phyloP scores from a whole-genome alignment of 2,888 invertebrate genomes.

The Oscheius sp. region DNA sequence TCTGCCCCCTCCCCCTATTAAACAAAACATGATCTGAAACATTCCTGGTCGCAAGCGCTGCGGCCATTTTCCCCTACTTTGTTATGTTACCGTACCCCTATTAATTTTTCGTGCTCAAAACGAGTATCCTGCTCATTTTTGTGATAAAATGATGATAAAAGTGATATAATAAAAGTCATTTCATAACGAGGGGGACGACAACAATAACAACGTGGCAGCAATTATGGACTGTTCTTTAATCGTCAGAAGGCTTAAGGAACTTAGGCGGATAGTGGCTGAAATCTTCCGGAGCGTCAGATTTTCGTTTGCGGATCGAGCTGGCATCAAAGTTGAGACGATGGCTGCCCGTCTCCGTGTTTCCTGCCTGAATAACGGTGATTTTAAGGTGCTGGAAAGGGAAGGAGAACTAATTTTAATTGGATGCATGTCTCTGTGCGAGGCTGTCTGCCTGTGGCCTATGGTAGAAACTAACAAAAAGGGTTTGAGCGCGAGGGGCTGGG shows the following conservation, averaged over 20 bases:
- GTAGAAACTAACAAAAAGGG: too few species aligned
- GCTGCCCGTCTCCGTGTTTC: conserved; percentile 6
- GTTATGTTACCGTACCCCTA: not conserved
- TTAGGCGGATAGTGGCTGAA: conserved; percentile 1
- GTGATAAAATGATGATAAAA: conserved; percentile 26
- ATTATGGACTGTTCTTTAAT: not conserved
- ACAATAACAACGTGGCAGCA: conserved; percentile 18
- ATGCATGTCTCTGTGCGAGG: too few species aligned
- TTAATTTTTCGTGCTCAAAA: conserved; percentile 14
- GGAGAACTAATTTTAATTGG: too few species aligned
- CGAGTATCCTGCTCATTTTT: conserved; percentile 30
- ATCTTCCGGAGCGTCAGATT: conserved; percentile 14
- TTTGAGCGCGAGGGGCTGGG: too few species aligned
- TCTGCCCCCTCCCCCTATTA: not conserved
- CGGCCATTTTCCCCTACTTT: conserved; percentile 9
- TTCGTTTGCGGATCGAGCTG: conserved; percentile 19
- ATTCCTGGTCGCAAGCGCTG: conserved; percentile 35
- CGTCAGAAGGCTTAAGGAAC: conserved; percentile 17
- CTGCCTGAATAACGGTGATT: not conserved
- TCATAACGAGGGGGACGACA: conserved; percentile 5
- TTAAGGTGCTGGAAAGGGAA: too few species aligned
- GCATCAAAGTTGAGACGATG: conserved; percentile 29
- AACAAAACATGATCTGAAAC: conserved; percentile 23
- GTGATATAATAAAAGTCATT: conserved; percentile 1
- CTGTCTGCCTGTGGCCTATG: too few species aligned